A percentile compares a stretch with the other conserved stretches of the same genome.
phyloP scores from a whole-genome alignment of 2,113 vertebrate species.

The Phoenicopterus ruber region DNA sequence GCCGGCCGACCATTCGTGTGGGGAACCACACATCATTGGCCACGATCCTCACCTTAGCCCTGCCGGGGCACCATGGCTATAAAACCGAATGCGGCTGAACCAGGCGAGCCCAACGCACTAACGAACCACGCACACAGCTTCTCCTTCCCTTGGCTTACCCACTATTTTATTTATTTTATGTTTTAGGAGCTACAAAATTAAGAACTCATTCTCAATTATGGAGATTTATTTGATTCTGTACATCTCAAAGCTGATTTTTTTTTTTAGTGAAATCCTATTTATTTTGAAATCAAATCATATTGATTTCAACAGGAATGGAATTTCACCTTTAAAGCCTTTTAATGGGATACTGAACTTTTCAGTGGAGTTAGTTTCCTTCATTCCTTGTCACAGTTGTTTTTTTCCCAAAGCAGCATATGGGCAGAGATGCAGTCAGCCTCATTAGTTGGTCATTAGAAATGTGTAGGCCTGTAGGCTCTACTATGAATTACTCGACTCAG shows the following conservation, averaged over 20 bases:
- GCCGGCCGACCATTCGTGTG: not conserved
- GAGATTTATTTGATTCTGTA: not conserved
- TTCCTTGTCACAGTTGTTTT: not conserved
- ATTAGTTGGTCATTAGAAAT: not conserved
- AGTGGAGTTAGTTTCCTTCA: not conserved
- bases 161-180: not conserved
- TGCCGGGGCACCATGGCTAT: not conserved
- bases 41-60: not conserved
- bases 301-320: not conserved
- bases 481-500: not conserved
- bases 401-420: not conserved
- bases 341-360: not conserved
- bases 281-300: not conserved
- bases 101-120: not conserved
- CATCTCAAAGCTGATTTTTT: fast-evolving
- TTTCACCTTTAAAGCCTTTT: not conserved
- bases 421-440: not conserved
- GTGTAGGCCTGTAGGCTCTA: not conserved
- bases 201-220: fast-evolving
- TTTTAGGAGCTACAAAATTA: not conserved
- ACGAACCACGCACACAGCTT: not conserved
- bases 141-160: not conserved
- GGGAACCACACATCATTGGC: not conserved
- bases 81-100: not conserved
- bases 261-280: not conserved